Percentiles rank a stretch among this genome's conserved stretches.
Evolutionary conservation across 2,888 invertebrate genomes (phyloP).

Genomic region (Cremastinae sp.): DNA sequence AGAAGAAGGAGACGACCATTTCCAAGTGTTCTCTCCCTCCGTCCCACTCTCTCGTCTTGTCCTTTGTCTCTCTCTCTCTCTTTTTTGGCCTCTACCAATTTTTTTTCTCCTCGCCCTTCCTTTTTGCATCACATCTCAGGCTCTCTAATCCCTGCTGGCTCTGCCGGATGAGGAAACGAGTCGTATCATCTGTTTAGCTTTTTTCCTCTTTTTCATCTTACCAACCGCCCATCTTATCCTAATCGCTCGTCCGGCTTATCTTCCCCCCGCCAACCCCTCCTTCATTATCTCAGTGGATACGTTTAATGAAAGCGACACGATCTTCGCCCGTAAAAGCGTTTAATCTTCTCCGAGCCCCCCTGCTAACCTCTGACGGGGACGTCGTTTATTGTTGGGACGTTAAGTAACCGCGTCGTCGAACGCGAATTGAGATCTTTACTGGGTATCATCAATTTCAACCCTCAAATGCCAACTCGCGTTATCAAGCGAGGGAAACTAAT

Average conservation of each 20-base stretch:
- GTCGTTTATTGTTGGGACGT: no score
- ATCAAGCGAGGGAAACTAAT: no score
- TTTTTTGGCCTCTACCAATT: no score
- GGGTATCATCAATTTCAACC: no score
- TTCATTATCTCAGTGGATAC: no score
- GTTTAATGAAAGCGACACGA: constrained; percentile 33
- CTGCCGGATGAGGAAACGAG: constrained; percentile 1
- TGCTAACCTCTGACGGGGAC: no score
- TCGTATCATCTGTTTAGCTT: no score
- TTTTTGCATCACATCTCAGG: constrained; percentile 20
- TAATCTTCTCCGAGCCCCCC: constrained; percentile 8
- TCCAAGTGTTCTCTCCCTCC: constrained; percentile 15
- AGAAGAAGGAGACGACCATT: constrained; percentile 17
- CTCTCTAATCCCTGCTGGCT: constrained; percentile 16
- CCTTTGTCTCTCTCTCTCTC: constrained; percentile 12
- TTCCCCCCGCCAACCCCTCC: background rate
- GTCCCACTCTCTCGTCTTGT: constrained; percentile 22
- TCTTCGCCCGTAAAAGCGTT: constrained; percentile 7
- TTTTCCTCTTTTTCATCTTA: constrained; percentile 18
- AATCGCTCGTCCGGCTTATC: constrained; percentile 7
- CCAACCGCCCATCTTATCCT: constrained; percentile 3
- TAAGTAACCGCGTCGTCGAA: no score
- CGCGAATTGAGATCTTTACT: no score
- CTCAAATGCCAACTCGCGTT: no score
- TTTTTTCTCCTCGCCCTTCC: no score